Conservation (phyloP, 1,140 invertebrate species). For the Lordiphosa stackelbergi region DNA sequence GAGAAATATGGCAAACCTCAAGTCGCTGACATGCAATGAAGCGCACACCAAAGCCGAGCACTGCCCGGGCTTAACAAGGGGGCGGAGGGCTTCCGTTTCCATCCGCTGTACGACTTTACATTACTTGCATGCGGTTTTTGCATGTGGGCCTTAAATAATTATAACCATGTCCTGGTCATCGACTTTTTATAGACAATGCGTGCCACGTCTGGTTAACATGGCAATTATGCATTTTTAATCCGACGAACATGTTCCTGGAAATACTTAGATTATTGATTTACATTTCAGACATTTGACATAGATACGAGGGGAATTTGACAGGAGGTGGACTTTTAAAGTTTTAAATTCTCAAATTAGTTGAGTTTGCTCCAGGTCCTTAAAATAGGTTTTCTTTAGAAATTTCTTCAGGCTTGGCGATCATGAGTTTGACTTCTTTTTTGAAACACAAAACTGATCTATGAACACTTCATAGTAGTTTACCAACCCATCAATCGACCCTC, state of each 20-base stretch:
- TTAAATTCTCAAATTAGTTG: too few relatives aligned
- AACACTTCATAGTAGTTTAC: too few relatives aligned
- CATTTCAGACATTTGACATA: slow-evolving; percentile 42
- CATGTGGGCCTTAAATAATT: slow-evolving; percentile 27
- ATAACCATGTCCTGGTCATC: slow-evolving; percentile 37
- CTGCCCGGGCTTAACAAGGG: slow-evolving; percentile 17
- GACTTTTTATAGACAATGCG: slow-evolving; percentile 52
- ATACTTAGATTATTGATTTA: slow-evolving; percentile 58
- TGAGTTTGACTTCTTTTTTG: too few relatives aligned
- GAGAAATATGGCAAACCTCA: slow-evolving; percentile 37
- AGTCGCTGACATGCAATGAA: slow-evolving; percentile 56
- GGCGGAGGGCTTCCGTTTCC: slow-evolving; percentile 37
- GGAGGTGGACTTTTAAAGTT: background rate
- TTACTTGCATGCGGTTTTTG: slow-evolving; percentile 43
- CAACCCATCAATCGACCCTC: too few relatives aligned
- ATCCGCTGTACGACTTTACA: slow-evolving; percentile 19
- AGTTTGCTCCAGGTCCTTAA: too few relatives aligned
- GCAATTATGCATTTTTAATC: slow-evolving; percentile 66
- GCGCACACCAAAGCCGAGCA: slow-evolving; percentile 30
- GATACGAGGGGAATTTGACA: slow-evolving; percentile 6
- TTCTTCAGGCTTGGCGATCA: too few relatives aligned
- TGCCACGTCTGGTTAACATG: slow-evolving; percentile 29
- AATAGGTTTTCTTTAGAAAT: too few relatives aligned
- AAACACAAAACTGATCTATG: too few relatives aligned
- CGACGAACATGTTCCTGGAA: slow-evolving; percentile 51